Conservation (phyloP, 2,797 vertebrate genomes). For the Spheniscus humboldti region DNA sequence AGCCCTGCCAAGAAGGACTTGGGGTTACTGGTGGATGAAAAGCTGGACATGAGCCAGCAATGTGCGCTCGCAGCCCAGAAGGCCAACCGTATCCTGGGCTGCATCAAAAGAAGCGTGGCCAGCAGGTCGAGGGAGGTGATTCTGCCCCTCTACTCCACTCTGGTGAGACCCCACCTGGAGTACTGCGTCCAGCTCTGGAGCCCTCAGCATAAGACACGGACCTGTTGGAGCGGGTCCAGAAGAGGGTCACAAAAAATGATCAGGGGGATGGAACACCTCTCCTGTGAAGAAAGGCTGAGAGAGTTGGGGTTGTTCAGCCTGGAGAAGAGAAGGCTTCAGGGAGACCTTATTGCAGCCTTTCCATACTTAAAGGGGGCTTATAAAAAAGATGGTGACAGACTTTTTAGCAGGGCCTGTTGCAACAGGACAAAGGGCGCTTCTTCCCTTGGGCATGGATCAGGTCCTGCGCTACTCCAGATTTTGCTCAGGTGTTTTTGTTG, state of each 20-base stretch:
- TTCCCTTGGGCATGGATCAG: not conserved
- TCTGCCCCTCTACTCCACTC: not conserved
- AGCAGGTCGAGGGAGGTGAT: not conserved
- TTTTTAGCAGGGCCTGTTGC: not conserved
- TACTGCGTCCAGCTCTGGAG: not conserved
- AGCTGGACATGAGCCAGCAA: not conserved
- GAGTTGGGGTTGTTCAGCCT: not conserved
- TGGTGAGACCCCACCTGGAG: not conserved
- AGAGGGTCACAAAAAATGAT: not conserved
- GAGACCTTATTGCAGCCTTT: not conserved
- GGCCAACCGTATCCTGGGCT: not conserved
- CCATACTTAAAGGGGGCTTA: not conserved
- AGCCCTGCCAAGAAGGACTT: not conserved
- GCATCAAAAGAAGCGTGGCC: not conserved
- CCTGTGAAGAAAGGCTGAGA: not conserved
- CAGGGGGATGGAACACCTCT: not conserved
- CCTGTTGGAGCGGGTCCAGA: not conserved
- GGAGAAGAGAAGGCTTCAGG: not conserved
- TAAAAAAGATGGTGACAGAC: not conserved
- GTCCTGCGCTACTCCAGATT: not conserved
- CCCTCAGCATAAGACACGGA: not conserved
- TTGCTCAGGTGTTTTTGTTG: not conserved
- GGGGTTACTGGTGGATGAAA: not conserved
- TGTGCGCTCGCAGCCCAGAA: not conserved
- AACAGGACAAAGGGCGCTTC: not conserved